Evolutionary conservation across 1,140 invertebrate genomes (phyloP).

Genomic region (Bombus pascuorum): DNA sequence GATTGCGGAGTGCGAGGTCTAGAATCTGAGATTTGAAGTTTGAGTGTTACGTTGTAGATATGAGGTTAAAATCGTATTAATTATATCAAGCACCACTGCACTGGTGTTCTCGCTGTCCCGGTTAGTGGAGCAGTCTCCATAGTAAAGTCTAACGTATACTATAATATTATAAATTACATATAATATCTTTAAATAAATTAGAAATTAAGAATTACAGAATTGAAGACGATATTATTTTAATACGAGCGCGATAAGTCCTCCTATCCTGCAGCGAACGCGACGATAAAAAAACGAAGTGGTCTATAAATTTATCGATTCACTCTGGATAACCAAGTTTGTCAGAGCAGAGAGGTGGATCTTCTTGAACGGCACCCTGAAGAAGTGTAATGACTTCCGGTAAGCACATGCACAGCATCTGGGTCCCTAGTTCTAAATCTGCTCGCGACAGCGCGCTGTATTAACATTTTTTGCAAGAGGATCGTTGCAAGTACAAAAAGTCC

Average conservation of each 20-base stretch:
- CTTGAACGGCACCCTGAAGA: constrained; percentile 37
- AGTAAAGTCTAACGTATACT: too few relatives aligned
- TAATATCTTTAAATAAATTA: neutral
- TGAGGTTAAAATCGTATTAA: neutral
- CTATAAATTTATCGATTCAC: constrained; percentile 57
- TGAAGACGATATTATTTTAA: neutral
- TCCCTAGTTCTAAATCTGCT: constrained; percentile 62
- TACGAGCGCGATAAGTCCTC: neutral
- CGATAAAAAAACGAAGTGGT: constrained; percentile 14
- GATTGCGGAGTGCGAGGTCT: too few relatives aligned
- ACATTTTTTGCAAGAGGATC: constrained; percentile 65
- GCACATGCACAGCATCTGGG: constrained; percentile 67
- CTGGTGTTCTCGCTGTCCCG: too few relatives aligned
- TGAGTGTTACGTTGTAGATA: neutral
- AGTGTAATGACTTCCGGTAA: constrained; percentile 64
- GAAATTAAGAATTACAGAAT: too few relatives aligned
- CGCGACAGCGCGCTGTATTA: constrained; percentile 64
- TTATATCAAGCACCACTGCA: neutral
- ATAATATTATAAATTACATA: too few relatives aligned
- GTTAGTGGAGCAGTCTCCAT: too few relatives aligned
- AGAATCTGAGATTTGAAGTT: neutral
- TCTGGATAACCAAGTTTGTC: constrained; percentile 48
- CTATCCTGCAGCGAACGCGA: neutral
- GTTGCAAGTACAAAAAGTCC: constrained; percentile 61
- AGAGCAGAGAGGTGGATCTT: constrained; percentile 31